Evolutionary conservation across 30 jellyfish, hydroid and myxozoan species (phyloP).

Genomic region (Sanderia malayensis): DNA sequence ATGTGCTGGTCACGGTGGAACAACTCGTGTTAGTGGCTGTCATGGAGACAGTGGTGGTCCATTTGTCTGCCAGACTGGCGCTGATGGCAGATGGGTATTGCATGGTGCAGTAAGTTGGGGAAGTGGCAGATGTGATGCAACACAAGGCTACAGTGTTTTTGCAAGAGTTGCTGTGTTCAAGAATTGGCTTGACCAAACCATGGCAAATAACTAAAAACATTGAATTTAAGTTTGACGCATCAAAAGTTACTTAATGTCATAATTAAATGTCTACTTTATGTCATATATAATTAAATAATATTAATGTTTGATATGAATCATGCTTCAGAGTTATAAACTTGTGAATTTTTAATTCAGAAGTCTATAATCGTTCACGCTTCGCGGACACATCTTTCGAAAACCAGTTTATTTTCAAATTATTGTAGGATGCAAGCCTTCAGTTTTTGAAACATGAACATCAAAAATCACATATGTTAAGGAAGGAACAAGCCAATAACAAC

Average conservation of each 20-base stretch:
- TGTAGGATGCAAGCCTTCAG: too few relatives aligned
- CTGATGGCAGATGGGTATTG: slow-evolving; percentile 63
- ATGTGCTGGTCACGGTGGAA: slow-evolving; percentile 80
- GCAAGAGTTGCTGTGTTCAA: slow-evolving; percentile 46
- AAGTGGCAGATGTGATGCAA: slow-evolving; percentile 68
- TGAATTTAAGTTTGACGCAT: not conserved
- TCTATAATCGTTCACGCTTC: too few relatives aligned
- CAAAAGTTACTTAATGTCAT: not conserved
- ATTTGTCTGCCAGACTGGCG: slow-evolving; percentile 77
- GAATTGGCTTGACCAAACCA: slow-evolving; percentile 48
- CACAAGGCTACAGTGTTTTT: slow-evolving; percentile 67
- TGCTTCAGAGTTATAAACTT: not conserved
- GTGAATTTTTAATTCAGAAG: not conserved
- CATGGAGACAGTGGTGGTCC: slow-evolving; percentile 98
- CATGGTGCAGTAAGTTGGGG: slow-evolving; percentile 91
- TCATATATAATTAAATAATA: too few relatives aligned
- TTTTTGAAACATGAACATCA: too few relatives aligned
- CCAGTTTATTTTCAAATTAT: too few relatives aligned
- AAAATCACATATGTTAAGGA: too few relatives aligned
- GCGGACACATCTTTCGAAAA: too few relatives aligned
- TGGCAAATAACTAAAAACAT: not conserved
- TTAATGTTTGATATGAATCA: not conserved
- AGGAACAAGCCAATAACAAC: too few relatives aligned
- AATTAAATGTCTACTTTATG: too few relatives aligned
- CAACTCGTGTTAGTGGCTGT: slow-evolving; percentile 71